Base-by-base conservation (phyloP, 2,888 invertebrate genomes). In the Biston stratarius region DNA sequence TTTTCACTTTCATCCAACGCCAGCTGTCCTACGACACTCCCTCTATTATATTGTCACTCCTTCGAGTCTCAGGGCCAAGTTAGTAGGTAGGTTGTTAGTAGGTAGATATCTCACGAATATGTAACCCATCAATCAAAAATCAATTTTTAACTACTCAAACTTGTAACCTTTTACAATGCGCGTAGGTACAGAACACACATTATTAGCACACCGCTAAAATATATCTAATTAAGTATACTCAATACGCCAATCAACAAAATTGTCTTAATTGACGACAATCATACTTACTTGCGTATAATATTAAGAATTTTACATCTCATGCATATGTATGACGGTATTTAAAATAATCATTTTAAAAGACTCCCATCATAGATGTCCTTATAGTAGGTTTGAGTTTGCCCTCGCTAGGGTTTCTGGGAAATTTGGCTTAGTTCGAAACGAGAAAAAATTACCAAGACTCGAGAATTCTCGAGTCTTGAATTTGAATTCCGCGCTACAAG, bases 311-410 rank as follows among this genome's bases (percentile, higher is more conserved):
- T 74, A 76, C 65, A 64, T 49, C 69, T 72, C 77, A 77, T 82
- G 34, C 47, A 67, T 61, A 67, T 56, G 48, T 59, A 62, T 62
- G 40, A n/a, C 5, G 10, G 33, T 51, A 85, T 86, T 86, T 86
- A 84, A 84, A 82, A 82, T 71, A 56, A 67, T 74, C 68, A 79
- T 87, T 84, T 82, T 80, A 82, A 84, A 85, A 87, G 79, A 78
- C 72, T 77, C 74, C 75, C 68, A 82, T 83, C 83, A 80, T 80
- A 75, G 71, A 77, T 83, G 87, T 89, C 90, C 87, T 88, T 85
- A 84, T 83, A 85, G 79, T 77, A 83, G 84, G 79, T 77, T 80
- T 73, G 78, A 77, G 74, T 73, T 84, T 82, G 83, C 86, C 87
- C 85, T 87, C 86, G 82, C 73, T n/a, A n/a, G n/a, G n/a, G n/a